Evolutionary conservation across 2,113 vertebrate species (phyloP).

Genomic region (Eclectus roratus): DNA sequence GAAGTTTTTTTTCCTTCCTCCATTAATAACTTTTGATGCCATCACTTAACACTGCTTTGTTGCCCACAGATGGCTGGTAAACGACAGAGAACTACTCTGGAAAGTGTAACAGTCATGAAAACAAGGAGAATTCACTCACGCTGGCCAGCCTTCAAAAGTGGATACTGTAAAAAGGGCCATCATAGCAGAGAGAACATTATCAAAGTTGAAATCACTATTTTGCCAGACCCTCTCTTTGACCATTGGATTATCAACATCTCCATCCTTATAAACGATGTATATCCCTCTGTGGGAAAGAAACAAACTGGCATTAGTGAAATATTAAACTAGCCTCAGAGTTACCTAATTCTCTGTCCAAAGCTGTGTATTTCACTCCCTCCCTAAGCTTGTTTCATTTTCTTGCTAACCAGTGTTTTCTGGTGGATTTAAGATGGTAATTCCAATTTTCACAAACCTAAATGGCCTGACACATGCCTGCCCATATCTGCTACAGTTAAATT

Average conservation of each 20-base stretch:
- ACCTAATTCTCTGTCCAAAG: not conserved
- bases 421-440: not conserved
- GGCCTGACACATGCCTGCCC: not conserved
- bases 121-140: slow-evolving; percentile 77
- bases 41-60: not conserved
- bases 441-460: not conserved
- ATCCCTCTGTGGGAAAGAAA: slow-evolving; percentile 79
- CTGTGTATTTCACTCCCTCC: not conserved
- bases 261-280: slow-evolving; percentile 95
- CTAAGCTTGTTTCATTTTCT: not conserved
- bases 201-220: slow-evolving; percentile 98
- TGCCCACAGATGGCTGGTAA: not conserved
- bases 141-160: slow-evolving; percentile 98
- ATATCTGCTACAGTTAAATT: not conserved
- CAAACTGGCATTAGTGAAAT: not conserved
- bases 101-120: not conserved
- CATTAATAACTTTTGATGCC: not conserved
- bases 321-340: not conserved
- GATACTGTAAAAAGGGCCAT: slow-evolving; percentile 99
- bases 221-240: slow-evolving; percentile 91
- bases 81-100: not conserved
- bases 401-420: not conserved
- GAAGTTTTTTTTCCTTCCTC: not conserved
- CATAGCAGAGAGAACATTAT: slow-evolving; percentile 98
- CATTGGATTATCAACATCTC: slow-evolving; percentile 91